Evolutionary conservation across 2,888 invertebrate genomes (phyloP), one percentile per base, ranked within the genome.

Genomic region (Acanthococcus lagerstroemiae): DNA sequence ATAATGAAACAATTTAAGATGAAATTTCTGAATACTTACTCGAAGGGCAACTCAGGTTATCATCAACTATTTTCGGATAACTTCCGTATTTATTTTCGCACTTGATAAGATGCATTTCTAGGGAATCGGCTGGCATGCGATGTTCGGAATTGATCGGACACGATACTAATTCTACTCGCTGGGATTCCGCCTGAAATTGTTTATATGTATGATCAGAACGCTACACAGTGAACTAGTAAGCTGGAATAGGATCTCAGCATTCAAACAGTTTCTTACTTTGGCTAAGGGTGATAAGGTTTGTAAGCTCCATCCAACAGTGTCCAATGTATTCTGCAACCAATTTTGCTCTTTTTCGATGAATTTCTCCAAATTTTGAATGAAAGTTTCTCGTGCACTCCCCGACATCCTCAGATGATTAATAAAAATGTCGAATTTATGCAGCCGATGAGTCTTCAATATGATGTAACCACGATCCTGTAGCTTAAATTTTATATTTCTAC

Each of bases 71-170:
- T 24, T 54, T 19, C 0, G 65, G 55, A 69, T 82, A 82, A 63
- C 79, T 80, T 71, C 79, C 77, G 19, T 74, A 73, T 71, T 75
- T 78, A 73, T 80, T 74, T 46, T 75, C 74, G 72, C 81, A 82
- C 69, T 73, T 74, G 50, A 75, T 72, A 5, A 80, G 70, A 74
- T 82, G 82, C 56, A 74, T 72, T 25, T 77, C 74, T 7, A 77
- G 70, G 44, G 72, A 75, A 69, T 75, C 74, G 67, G 75, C 71
- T n/a, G 76, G 74, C 50, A 82, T 72, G 67, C 75, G 73, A 72
- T 82, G 82, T 15, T 75, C 75, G 15, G 73, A 67, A 73, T 80
- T 75, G 22, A 79, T 73, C 1, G 79, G 78, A 65, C 70, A 70
- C 3, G 56, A 21, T 1, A 56, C 66, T 4, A 67, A 48, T 1